These are phyloP conservation scores for Protodeltote pygarga DNA, from an alignment of 2,888 invertebrate species.

Conservation along the genomic window DNA sequence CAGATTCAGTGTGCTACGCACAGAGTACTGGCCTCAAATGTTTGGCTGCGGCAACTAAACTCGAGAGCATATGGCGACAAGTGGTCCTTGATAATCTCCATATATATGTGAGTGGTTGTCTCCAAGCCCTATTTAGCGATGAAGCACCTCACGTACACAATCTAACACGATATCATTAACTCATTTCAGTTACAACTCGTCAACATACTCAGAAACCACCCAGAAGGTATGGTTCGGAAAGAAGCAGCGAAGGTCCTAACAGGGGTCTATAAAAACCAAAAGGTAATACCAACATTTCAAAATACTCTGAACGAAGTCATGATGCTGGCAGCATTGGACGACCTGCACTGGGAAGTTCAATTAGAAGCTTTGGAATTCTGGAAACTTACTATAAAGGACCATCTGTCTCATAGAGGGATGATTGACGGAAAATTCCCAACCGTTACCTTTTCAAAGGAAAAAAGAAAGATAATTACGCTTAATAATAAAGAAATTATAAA, in stretches of 20 bases:
- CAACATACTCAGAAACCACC: slow-evolving; percentile 85
- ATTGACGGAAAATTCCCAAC: slow-evolving; percentile 90
- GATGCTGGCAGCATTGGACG: slow-evolving; percentile 87
- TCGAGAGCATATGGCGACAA: slow-evolving; percentile 54
- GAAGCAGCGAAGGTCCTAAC: slow-evolving; percentile 88
- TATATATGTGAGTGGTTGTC: slow-evolving; percentile 48
- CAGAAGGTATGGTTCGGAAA: slow-evolving; percentile 90
- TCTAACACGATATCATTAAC: background rate
- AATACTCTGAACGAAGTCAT: slow-evolving; percentile 86
- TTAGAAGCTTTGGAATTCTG: slow-evolving; percentile 89
- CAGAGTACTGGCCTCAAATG: slow-evolving; percentile 54
- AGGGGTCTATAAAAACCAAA: slow-evolving; percentile 87
- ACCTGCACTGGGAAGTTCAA: slow-evolving; percentile 92
- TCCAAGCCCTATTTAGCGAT: background rate
- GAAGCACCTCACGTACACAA: background rate
- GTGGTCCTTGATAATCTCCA: slow-evolving; percentile 39
- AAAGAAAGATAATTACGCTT: slow-evolving; percentile 90
- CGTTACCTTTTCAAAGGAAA: slow-evolving; percentile 91
- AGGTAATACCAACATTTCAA: slow-evolving; percentile 80
- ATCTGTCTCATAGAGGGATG: slow-evolving; percentile 86
- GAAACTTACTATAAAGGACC: slow-evolving; percentile 87
- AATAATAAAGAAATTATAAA: slow-evolving; percentile 87
- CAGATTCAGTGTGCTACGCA: slow-evolving; percentile 50
- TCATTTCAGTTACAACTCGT: slow-evolving; percentile 78
- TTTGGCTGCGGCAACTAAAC: slow-evolving; percentile 52